phyloP scores from a whole-genome alignment of 2,888 invertebrate species.

The Lasioglossum calceatum region DNA sequence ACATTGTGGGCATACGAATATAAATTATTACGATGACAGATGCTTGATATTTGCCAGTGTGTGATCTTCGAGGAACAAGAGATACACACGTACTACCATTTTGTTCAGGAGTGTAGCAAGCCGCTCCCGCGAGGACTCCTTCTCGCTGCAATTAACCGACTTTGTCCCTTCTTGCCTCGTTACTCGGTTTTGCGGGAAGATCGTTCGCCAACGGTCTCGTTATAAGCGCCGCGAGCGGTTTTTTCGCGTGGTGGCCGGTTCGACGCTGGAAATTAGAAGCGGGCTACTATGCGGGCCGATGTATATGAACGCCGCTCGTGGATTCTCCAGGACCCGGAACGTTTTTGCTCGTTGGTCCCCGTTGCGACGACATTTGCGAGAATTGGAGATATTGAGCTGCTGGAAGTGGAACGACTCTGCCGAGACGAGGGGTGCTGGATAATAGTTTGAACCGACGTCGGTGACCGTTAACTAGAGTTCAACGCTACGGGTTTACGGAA shows the following conservation, averaged over 20 bases:
- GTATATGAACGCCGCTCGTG: constrained; percentile 20
- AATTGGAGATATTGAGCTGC: neutral
- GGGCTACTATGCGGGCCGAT: constrained; percentile 17
- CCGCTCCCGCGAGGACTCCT: neutral
- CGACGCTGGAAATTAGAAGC: constrained; percentile 25
- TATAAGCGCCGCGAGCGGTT: constrained; percentile 37
- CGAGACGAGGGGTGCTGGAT: neutral
- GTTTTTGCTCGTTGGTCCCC: constrained; percentile 25
- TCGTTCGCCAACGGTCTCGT: constrained; percentile 44
- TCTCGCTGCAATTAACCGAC: constrained; percentile 41
- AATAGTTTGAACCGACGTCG: neutral
- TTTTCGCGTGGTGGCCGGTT: constrained; percentile 21
- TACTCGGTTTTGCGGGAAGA: constrained; percentile 21
- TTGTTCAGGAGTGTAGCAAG: neutral
- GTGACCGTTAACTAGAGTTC: neutral
- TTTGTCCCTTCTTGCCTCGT: neutral
- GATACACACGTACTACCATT: neutral
- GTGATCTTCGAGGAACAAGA: neutral
- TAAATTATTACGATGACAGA: neutral
- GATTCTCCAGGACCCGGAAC: constrained; percentile 29
- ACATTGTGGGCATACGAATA: neutral
- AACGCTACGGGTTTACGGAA: too few species aligned
- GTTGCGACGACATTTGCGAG: neutral
- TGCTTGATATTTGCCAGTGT: neutral
- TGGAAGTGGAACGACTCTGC: neutral